phyloP scores from a whole-genome alignment of 2,888 invertebrate species.

The Colostygia pectinataria region DNA sequence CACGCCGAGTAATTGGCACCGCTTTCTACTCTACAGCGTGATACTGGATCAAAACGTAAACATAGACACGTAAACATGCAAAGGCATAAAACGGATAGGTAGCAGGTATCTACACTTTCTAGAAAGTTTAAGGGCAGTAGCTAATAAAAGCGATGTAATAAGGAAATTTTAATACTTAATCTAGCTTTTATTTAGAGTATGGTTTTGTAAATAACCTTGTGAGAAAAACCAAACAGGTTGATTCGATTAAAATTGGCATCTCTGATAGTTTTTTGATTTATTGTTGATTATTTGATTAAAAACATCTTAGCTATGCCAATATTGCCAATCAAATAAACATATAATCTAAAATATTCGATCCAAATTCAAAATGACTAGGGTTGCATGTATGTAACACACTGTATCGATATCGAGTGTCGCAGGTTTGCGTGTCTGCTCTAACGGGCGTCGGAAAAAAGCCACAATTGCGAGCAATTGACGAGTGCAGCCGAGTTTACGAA shows the following conservation, averaged over 20 bases:
- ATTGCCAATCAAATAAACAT: too few relatives aligned
- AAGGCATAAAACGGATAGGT: background rate
- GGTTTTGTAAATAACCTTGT: too few relatives aligned
- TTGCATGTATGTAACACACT: conserved; percentile 13
- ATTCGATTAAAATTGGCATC: too few relatives aligned
- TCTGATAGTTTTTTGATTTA: too few relatives aligned
- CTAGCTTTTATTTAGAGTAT: too few relatives aligned
- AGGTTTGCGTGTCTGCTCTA: conserved; percentile 67
- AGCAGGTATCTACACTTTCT: background rate
- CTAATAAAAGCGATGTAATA: too few relatives aligned
- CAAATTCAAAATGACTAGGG: conserved; percentile 4
- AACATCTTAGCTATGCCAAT: too few relatives aligned
- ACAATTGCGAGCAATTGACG: conserved; percentile 73
- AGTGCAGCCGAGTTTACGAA: conserved; percentile 59
- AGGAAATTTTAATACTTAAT: too few relatives aligned
- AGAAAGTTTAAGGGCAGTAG: background rate
- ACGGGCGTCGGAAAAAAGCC: conserved; percentile 72
- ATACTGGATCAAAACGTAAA: conserved; percentile 21
- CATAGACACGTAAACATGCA: conserved; percentile 4
- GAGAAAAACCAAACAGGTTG: too few relatives aligned
- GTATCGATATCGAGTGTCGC: conserved; percentile 14
- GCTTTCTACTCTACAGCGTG: conserved; percentile 33
- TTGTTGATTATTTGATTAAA: too few relatives aligned
- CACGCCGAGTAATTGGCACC: conserved; percentile 32
- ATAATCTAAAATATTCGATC: too few relatives aligned